Evolutionary conservation across 2,797 vertebrate genomes (phyloP), one percentile per base, ranked within the genome.

Genomic region (Coilia nasus): DNA sequence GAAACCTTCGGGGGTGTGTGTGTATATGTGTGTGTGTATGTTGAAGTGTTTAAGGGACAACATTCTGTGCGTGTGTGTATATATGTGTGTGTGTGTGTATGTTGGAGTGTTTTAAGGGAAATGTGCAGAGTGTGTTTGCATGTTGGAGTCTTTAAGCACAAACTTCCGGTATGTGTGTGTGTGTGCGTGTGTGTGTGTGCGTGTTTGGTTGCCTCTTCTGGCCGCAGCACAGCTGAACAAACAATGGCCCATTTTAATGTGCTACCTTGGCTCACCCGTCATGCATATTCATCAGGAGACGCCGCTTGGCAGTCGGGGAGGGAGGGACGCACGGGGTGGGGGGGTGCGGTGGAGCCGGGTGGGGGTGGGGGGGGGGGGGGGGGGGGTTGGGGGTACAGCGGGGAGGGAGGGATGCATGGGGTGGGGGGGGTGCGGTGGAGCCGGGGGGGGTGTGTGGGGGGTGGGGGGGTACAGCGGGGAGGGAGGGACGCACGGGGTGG

Each of bases 251-350:
- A 93, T 97, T 97, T 97, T 97, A 97, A 97, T 96, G 95, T 96
- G 92, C 94, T 94, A 94, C 95, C 96, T 93, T 94, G 95, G 95
- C 95, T 94, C 95, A 15, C 94, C 92, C 93, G 93, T 93, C 86
- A 96, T 98, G 97, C 97, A 98, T 98, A 98, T 98, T 98, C 97
- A 99, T 98, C 96, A 96, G 59, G 82, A 94, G 93, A 92, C 94
- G 91, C 94, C 93, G 96, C 95, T 96, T 96, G 96, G 95, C 96
- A 96, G 95, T 90, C 31, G 4, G n/a, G 25, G 84, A 50, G 71
- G 31, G 94, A 85, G 87, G 95, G 67, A 17, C 28, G 14, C 6
- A 5, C 15, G 12, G 67, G 14, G 67, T 19, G 67, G 25, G 15
- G 93, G 95, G 23, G 71, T 47, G 46, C 56, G 83, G 89, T 87